A percentile compares a stretch with the other conserved stretches of the same genome.
Evolutionary conservation across 2,113 vertebrate genomes (phyloP).

Genomic region (Vanacampus margaritifer): DNA sequence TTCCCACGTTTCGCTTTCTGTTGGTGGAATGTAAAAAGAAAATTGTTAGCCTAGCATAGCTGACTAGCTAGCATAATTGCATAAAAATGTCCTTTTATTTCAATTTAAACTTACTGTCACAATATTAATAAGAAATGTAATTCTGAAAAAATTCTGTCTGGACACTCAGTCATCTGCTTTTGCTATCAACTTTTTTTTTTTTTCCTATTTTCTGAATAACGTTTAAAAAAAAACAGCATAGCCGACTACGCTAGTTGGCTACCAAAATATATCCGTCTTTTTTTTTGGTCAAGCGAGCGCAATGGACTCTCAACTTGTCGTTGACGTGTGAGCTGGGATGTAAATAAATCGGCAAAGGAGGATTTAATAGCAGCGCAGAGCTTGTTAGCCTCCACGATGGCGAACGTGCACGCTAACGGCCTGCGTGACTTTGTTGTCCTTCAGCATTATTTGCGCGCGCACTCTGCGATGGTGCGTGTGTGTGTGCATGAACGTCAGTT

Average conservation of each 20-base stretch:
- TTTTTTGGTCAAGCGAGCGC: neutral
- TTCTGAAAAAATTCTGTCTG: too few species aligned
- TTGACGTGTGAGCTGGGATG: neutral
- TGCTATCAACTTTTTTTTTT: too few species aligned
- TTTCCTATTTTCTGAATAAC: too few species aligned
- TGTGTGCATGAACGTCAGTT: constrained; percentile 64
- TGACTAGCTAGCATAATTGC: neutral
- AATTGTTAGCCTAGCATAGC: too few species aligned
- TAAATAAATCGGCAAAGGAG: neutral
- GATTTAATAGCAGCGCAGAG: neutral
- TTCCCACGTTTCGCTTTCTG: too few species aligned
- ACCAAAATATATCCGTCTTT: too few species aligned
- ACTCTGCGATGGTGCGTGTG: constrained; percentile 16
- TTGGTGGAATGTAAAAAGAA: too few species aligned
- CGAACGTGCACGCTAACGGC: constrained; percentile 1
- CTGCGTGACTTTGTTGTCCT: constrained; percentile 31
- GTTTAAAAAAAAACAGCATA: too few species aligned
- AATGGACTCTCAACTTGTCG: neutral
- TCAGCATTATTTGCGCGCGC: constrained; percentile 17
- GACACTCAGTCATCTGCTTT: too few species aligned
- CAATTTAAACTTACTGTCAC: neutral
- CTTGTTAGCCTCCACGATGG: neutral
- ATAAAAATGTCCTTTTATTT: neutral
- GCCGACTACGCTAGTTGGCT: too few species aligned
- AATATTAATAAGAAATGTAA: too few species aligned